Conservation (phyloP, 30 jellyfish, hydroid and myxozoan genomes). For the Clytia hemisphaerica region DNA sequence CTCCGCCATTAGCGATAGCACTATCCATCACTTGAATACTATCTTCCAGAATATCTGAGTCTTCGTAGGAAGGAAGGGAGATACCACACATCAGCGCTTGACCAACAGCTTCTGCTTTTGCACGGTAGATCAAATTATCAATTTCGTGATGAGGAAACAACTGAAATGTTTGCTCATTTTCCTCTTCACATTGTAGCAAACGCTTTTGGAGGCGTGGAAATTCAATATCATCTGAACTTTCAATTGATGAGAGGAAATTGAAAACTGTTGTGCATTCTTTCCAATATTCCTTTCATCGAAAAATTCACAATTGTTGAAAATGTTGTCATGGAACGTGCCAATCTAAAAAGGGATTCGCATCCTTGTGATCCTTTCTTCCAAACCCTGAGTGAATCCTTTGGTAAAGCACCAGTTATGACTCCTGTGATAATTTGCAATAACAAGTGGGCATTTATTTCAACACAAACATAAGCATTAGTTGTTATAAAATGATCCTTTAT, state of each 20-base stretch:
- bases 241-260: slow-evolving; percentile 11
- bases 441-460: slow-evolving; percentile 36
- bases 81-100: too few species aligned
- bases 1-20: slow-evolving; percentile 22
- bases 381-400: slow-evolving; percentile 27
- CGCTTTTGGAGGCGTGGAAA: slow-evolving; percentile 28
- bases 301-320: slow-evolving; percentile 24
- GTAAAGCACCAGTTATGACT: slow-evolving; percentile 7
- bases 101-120: too few species aligned
- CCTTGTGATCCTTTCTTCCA: slow-evolving; percentile 28
- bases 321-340: slow-evolving; percentile 26
- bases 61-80: too few species aligned
- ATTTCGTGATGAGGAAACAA: too few species aligned
- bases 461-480: slow-evolving; percentile 22
- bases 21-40: too few species aligned
- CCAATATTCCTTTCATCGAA: slow-evolving; percentile 32
- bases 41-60: too few species aligned
- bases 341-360: slow-evolving; percentile 30
- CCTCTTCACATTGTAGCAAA: slow-evolving; percentile 19
- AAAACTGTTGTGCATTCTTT: slow-evolving; percentile 31
- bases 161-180: slow-evolving; percentile 10
- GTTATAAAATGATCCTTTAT: slow-evolving; percentile 29
- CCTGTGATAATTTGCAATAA: slow-evolving; percentile 10
- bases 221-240: slow-evolving; percentile 2
- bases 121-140: too few species aligned